Evolutionary conservation across 1,140 invertebrate genomes (phyloP), one percentile per base, ranked within the genome.

Genomic region (Eurosta solidaginis): DNA sequence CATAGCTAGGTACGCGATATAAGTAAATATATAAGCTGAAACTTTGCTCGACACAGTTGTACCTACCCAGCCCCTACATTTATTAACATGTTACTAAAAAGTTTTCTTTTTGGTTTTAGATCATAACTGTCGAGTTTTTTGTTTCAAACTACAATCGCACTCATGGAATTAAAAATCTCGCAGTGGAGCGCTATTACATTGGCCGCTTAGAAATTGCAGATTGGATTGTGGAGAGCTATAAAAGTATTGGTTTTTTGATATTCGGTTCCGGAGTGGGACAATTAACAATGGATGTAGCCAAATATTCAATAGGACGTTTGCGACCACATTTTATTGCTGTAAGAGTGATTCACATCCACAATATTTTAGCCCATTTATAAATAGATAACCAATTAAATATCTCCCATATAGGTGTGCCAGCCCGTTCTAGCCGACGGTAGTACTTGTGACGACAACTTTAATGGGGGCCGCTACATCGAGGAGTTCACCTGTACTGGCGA

Each of bases 261-360:
- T 97, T 97, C 85, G 96, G 96, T 0, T 92, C 93, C 49, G 92
- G 92, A 1, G 92, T 93, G 49, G 94, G 93, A 50, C 94, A 96
- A 88, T 88, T 96, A 3, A 92, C 93, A 2, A 97, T 96, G 1
- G 96, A 98, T 82, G 92, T 97, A 81, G 95, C 93, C 25, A 98
- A 98, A 88, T 98, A 97, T 83, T 92, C 93, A 0, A 92, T 98
- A 77, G 97, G 97, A 40, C 90, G 97, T 77, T 88, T 98, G 59
- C 88, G 97, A 77, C 97, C 97, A 1, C 96, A 99, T 88, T 99
- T 98, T 88, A 91, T 96, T 81, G 90, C 90, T 77, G 90, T 91
- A 81, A 90, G 89, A n/a, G n/a, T n/a, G n/a, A n/a, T n/a, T n/a
- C n/a, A n/a, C n/a, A n/a, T n/a, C n/a, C n/a, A n/a, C n/a, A n/a